Evolutionary conservation across 2,113 vertebrate species (phyloP), one percentile per base, ranked within the genome.

Genomic region (Apistogramma diplotaenia): DNA sequence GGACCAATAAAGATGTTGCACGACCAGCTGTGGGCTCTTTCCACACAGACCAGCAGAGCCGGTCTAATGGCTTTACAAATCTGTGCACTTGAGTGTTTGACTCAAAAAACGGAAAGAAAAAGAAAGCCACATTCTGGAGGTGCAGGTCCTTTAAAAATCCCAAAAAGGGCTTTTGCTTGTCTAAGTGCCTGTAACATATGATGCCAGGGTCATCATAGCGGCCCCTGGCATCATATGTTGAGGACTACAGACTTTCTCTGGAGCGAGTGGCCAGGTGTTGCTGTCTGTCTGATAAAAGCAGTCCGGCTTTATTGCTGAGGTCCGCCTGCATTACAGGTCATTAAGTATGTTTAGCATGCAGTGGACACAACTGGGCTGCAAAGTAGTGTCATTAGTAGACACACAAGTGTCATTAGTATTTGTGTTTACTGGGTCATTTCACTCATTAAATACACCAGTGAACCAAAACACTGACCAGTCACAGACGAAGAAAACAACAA

Each of bases 1-100:
- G 90, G 92, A 92, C 89, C 91, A 85, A 88, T 89, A 84, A 87
- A 90, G 85, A 85, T 74, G 86, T 87, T 74, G 79, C 76, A 51
- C 7, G 8, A 57, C 80, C 93, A 94, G 93, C 92, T 93, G 92
- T 83, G 91, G 79, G 35, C 71, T 56, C 49, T 65, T 65, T 65
- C 82, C 82, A 29, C 79, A 73, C 83, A 75, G 87, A 72, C 85
- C 67, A 46, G 31, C 76, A 46, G 21, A 84, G 25, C 27, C 70
- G 35, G 5, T 40, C 21, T 62, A 54, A 86, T 40, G 75, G 79
- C 58, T 51, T 58, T 78, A 54, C 49, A 4, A 18, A 43, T 51
- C 65, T 55, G 46, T 19, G 29, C n/a, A 2, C 29, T 33, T 21
- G 1, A 9, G 46, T 72, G 74, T 70, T 76, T 71, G 65, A 40